Base-by-base conservation (phyloP, 2,888 invertebrate genomes). In the Cryptocephalus primarius region DNA sequence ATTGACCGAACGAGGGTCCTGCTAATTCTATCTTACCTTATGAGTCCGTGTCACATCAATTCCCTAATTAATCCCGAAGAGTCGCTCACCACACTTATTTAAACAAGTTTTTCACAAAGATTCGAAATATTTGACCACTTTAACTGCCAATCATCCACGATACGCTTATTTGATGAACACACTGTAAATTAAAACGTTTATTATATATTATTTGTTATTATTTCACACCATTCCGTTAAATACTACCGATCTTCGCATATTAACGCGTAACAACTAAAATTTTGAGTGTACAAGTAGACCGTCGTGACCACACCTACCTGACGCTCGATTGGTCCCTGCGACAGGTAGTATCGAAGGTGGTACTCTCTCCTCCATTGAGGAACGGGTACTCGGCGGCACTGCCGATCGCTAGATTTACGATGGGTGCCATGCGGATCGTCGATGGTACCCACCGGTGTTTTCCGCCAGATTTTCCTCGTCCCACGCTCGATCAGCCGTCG, bases 151-250 rank as follows among this genome's bases (percentile, higher is more conserved):
- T 66, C 64, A 63, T 55, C 51, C 55, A 57, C 58, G 55, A 57
- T 60, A 60, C 63, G 61, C 59, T 64, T 62, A 64, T 66, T 65
- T 62, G 58, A 65, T 64, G 63, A 62, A 60, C 61, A 64, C 63
- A 62, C 65, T 63, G 67, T 69, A 65, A 69, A 69, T 69, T 69
- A 62, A 42, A 67, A 58, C 64, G 64, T 60, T 68, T 67, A 70
- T 68, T 69, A 65, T 67, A 63, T 62, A 63, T 64, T 68, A 65
- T 67, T 67, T 67, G 67, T 66, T 63, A 64, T 66, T 67, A 66
- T 69, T 70, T 70, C 69, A 69, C 70, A 70, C 70, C 60, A 67
- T 63, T 65, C 64, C 62, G 69, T 66, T 69, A 70, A 70, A 62
- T 68, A 66, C 67, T 67, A 64, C 62, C 59, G 60, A 63, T 65